phyloP scores from a whole-genome alignment of 2,113 vertebrate genomes.

The Tyrannus savana region DNA sequence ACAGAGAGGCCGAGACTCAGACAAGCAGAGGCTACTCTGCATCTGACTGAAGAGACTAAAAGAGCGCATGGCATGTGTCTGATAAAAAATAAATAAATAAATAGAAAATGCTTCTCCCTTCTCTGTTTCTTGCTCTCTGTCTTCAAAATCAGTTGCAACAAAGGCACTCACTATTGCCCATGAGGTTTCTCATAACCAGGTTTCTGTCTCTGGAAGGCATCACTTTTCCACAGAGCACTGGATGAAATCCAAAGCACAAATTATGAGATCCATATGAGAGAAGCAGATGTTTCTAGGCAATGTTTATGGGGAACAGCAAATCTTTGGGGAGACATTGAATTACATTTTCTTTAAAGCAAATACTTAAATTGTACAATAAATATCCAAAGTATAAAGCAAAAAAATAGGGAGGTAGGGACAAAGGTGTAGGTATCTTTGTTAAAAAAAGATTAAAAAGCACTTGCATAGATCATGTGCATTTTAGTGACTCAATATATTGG shows the following conservation, averaged over 20 bases:
- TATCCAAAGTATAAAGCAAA: background rate
- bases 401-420: background rate
- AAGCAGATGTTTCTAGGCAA: conserved; percentile 62
- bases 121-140: background rate
- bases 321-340: conserved; percentile 42
- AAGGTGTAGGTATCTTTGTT: background rate
- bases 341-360: conserved; percentile 45
- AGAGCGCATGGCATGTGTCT: background rate
- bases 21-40: background rate
- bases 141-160: conserved; percentile 48
- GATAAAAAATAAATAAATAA: background rate
- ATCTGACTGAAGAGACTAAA: background rate
- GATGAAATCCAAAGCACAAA: conserved; percentile 63
- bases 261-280: conserved; percentile 59
- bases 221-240: conserved; percentile 47
- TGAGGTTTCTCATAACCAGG: conserved; percentile 52
- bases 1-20: background rate
- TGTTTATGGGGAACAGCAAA: conserved; percentile 53
- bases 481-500: background rate
- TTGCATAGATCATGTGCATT: background rate
- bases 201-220: conserved; percentile 66
- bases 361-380: conserved; percentile 24
- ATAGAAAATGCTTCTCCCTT: background rate
- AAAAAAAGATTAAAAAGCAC: background rate
- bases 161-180: conserved; percentile 22